phyloP scores from a whole-genome alignment of 64 coral and sea anemone genomes.

The Hydrozoanthus tunicans region DNA sequence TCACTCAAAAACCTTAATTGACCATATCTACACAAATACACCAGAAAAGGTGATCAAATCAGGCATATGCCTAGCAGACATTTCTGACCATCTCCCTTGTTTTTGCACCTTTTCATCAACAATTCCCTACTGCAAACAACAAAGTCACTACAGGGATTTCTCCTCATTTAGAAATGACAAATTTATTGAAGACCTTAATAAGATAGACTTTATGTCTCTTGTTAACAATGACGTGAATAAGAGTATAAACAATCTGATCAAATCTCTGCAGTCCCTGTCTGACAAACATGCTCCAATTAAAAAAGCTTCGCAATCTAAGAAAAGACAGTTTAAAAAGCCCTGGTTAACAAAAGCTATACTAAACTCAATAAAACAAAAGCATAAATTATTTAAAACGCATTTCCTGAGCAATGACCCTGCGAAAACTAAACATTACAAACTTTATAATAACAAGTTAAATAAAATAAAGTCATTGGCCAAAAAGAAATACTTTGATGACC shows the following conservation, averaged over 20 bases:
- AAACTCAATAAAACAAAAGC: neutral
- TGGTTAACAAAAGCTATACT: neutral
- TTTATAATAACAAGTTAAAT: neutral
- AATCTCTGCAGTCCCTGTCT: too few relatives aligned
- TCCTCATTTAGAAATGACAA: too few relatives aligned
- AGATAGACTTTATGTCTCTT: too few relatives aligned
- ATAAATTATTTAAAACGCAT: neutral
- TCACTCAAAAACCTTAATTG: constrained; percentile 30
- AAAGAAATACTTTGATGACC: neutral
- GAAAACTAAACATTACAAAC: neutral
- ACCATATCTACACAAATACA: constrained; percentile 26
- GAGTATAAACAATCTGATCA: too few relatives aligned
- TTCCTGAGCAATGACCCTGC: neutral
- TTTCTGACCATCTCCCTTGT: too few relatives aligned
- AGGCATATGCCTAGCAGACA: constrained; percentile 26
- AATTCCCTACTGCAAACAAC: too few relatives aligned
- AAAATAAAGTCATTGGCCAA: neutral
- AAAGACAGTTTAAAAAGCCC: neutral
- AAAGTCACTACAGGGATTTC: too few relatives aligned
- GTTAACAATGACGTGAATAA: too few relatives aligned
- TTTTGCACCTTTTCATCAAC: too few relatives aligned
- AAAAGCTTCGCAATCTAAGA: too few relatives aligned
- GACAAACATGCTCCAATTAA: too few relatives aligned
- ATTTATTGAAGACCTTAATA: too few relatives aligned
- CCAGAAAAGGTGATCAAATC: constrained; percentile 49